A percentile compares a stretch with the other conserved stretches of the same genome.
These are phyloP conservation scores for Ctena decussata DNA, from an alignment of 2,888 invertebrate species.

Conservation along the genomic window DNA sequence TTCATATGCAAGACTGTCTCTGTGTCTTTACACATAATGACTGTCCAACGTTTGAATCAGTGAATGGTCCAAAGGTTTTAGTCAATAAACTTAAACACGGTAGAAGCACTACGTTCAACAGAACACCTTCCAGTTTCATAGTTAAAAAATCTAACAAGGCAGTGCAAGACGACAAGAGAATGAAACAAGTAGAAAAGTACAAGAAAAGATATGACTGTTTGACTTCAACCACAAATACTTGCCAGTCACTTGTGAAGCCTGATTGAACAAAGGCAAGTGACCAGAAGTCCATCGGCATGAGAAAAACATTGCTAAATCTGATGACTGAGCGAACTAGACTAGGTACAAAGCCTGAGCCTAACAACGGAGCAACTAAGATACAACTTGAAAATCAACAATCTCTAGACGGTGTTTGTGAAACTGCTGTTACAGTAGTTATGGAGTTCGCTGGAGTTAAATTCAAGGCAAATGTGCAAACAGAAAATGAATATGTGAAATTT, in stretches of 20 bases:
- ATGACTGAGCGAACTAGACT: neutral
- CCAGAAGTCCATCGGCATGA: constrained; percentile 1
- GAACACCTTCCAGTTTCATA: neutral
- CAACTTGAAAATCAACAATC: neutral
- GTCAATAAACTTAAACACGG: constrained; percentile 17
- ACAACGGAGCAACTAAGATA: neutral
- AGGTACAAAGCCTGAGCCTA: too few relatives aligned
- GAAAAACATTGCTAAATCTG: neutral
- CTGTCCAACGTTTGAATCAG: neutral
- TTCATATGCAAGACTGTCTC: constrained; percentile 16
- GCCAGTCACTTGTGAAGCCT: constrained; percentile 15
- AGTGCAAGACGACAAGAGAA: constrained; percentile 2
- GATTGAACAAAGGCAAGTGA: constrained; percentile 6
- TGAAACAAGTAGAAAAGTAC: constrained; percentile 3
- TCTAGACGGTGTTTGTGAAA: neutral
- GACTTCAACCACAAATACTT: constrained; percentile 7
- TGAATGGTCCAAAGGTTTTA: constrained; percentile 23
- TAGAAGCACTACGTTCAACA: constrained; percentile 24
- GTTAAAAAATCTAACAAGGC: neutral
- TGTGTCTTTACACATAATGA: constrained; percentile 17
- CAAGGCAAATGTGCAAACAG: constrained; percentile 33
- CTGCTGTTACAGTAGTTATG: neutral
- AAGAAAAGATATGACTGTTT: constrained; percentile 18
- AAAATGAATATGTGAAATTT: constrained; percentile 28
- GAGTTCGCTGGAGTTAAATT: constrained; percentile 56